Conservation (phyloP, 2,888 invertebrate genomes). For the Limnephilus lunatus region DNA sequence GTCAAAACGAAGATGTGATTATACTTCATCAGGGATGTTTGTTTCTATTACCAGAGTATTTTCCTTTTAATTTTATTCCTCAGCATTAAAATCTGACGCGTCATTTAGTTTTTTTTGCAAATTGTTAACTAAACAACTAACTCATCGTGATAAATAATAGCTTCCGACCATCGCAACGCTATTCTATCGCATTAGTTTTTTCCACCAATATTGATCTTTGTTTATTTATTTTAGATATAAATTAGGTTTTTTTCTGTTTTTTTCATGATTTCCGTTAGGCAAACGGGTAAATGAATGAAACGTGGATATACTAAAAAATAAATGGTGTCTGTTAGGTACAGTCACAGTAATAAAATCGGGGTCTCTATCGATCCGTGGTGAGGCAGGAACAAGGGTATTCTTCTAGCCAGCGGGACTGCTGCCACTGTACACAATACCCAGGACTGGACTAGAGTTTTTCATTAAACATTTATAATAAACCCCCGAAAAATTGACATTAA, state of each 20-base stretch:
- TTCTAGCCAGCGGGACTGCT: conserved; percentile 52
- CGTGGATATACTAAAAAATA: conserved; percentile 55
- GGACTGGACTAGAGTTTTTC: background rate
- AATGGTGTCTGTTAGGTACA: conserved; percentile 45
- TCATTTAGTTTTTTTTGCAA: background rate
- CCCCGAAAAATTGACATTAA: no score
- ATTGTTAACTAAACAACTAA: conserved; percentile 2
- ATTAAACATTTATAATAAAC: background rate
- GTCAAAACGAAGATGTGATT: background rate
- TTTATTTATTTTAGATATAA: conserved; percentile 51
- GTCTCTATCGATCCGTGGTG: conserved; percentile 53
- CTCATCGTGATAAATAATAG: background rate
- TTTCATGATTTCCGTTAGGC: conserved; percentile 59
- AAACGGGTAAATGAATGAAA: conserved; percentile 56
- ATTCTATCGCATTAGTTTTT: conserved; percentile 27
- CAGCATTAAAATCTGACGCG: background rate
- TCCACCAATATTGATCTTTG: conserved; percentile 42
- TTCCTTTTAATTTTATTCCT: background rate
- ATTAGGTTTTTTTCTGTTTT: conserved; percentile 47
- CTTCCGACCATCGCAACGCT: conserved; percentile 46
- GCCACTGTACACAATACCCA: conserved; percentile 29
- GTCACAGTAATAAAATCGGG: conserved; percentile 53
- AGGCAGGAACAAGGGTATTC: conserved; percentile 54
- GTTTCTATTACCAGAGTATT: background rate
- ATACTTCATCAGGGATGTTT: background rate